Base-by-base conservation (phyloP, 1,140 invertebrate species). In the Muscidifurax raptorellus region DNA sequence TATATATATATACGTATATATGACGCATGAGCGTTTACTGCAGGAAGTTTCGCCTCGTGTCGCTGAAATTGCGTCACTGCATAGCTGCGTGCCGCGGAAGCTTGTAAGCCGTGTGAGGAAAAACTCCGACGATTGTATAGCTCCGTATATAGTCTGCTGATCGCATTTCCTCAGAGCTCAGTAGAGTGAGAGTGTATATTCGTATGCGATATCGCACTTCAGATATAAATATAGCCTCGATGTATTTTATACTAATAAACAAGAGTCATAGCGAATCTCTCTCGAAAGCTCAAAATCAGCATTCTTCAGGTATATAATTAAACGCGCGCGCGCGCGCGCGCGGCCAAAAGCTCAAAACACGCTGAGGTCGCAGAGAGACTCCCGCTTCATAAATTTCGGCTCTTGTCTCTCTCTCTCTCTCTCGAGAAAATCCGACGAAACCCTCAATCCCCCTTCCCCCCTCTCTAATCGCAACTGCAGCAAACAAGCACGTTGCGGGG, bases 371-470 rank as follows among this genome's bases (percentile, higher is more conserved):
- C 52, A 18, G n/a, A n/a, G n/a, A n/a, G 4, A 7, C 22, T 18
- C 5, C 18, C 15, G 22, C 22, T 59, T 59, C 22, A 59, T 59
- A n/a, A 22, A n/a, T n/a, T 36, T 59, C 18, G 28, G 28, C n/a
- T 5, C n/a, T n/a, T n/a, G n/a, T n/a, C n/a, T n/a, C 18, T 27
- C 59, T 6, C 52, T 12, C 47, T 30, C 3, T 30, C 32, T 67
- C 64, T 71, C 52, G 25, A 36, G 59, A 25, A 75, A 83, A 83
- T 83, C 82, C 69, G 74, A 36, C 64, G 47, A 71, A 27, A 40
- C 52, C 77, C 75, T 78, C 66, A 83, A 69, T 83, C 66, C 66
- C 7, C 30, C 25, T 25, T 0, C 28, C 3, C 18, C 2, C 40
- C 72, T 40, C 15, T 64, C 52, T n/a, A 47, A n/a, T 69, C 72